Conservation (phyloP, 2,888 invertebrate species). For the Nemapogon koenigi region DNA sequence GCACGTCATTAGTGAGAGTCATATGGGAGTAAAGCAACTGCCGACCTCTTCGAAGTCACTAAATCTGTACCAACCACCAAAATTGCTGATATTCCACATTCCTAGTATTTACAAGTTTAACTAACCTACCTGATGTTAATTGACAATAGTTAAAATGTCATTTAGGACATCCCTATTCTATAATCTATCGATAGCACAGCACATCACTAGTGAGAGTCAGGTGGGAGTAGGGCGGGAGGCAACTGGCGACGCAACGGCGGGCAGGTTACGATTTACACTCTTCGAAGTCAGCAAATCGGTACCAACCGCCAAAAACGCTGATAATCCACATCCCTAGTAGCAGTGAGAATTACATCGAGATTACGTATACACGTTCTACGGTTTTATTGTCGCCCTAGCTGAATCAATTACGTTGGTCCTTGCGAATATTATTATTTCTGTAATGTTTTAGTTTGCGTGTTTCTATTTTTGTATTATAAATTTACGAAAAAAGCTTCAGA, state of each 20-base stretch:
- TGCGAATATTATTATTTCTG: no score
- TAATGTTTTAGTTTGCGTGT: no score
- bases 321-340: conserved; percentile 40
- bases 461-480: no score
- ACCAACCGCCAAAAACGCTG: conserved; percentile 54
- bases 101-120: no score
- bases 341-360: conserved; percentile 57
- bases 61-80: no score
- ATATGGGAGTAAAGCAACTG: no score
- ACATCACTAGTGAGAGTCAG: conserved; percentile 31
- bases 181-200: conserved; percentile 14
- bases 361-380: conserved; percentile 40
- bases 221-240: conserved; percentile 23
- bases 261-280: conserved; percentile 66
- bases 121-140: no score
- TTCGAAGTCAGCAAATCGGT: conserved; percentile 60
- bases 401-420: no score
- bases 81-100: no score
- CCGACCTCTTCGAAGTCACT: no score
- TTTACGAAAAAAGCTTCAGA: no score
- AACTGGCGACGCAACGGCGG: conserved; percentile 56
- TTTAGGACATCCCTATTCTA: not conserved
- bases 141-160: not conserved
- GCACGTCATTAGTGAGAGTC: no score
- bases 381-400: conserved; percentile 45